These are phyloP conservation scores for Pelosia muscerda DNA, from an alignment of 2,888 invertebrate genomes.

Conservation along the genomic window DNA sequence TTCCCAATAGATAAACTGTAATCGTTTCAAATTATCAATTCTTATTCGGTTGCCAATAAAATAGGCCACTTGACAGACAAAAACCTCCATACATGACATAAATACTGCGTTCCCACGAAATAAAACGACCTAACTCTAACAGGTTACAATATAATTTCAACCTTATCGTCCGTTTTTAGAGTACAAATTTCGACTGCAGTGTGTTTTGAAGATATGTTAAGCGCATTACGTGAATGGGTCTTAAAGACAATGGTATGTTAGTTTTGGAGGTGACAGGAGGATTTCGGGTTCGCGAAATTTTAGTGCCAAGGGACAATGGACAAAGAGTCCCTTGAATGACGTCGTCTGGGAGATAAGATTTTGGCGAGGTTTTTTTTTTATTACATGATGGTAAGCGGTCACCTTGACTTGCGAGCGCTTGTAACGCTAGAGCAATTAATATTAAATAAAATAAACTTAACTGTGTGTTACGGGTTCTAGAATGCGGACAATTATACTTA, in stretches of 20 bases:
- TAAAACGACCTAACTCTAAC: slow-evolving; percentile 41
- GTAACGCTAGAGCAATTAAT: background rate
- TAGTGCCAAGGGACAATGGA: slow-evolving; percentile 76
- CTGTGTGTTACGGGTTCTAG: no score
- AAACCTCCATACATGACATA: slow-evolving; percentile 73
- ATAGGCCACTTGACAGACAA: slow-evolving; percentile 76
- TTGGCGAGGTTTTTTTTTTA: slow-evolving; percentile 27
- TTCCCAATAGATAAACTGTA: slow-evolving; percentile 14
- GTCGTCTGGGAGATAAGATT: slow-evolving; percentile 57
- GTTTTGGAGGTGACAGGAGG: slow-evolving; percentile 81
- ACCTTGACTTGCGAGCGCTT: background rate
- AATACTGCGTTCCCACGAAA: slow-evolving; percentile 61
- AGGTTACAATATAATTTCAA: slow-evolving; percentile 20
- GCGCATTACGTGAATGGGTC: slow-evolving; percentile 32
- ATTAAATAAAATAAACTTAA: no score
- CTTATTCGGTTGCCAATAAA: slow-evolving; percentile 78
- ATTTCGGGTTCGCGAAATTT: slow-evolving; percentile 80
- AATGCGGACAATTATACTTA: no score
- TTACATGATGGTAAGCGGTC: slow-evolving; percentile 5
- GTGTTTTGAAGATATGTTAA: slow-evolving; percentile 22
- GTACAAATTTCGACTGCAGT: slow-evolving; percentile 42
- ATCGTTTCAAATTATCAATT: slow-evolving; percentile 68
- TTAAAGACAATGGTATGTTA: slow-evolving; percentile 78
- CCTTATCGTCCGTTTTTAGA: slow-evolving; percentile 25
- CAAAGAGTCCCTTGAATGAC: slow-evolving; percentile 71